Conservation (phyloP, 2,113 vertebrate genomes). For the Tragelaphus buxtoni region DNA sequence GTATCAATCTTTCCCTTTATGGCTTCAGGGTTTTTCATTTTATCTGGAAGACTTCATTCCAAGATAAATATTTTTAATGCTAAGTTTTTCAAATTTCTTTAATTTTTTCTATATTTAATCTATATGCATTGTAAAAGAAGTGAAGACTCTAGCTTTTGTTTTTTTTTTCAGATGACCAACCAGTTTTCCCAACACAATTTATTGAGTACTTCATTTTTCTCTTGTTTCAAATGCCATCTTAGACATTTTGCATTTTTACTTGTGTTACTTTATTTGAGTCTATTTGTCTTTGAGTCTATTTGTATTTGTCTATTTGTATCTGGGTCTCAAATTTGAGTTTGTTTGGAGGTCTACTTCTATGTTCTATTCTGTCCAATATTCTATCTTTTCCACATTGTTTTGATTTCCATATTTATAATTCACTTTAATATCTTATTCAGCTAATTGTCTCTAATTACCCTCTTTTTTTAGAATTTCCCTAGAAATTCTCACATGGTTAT, state of each 20-base stretch:
- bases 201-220: too few species aligned
- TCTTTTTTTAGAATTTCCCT: not conserved
- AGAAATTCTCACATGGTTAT: not conserved
- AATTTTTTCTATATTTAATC: not conserved
- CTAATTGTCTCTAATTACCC: not conserved
- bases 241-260: too few species aligned
- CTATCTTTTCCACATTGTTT: not conserved
- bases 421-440: not conserved
- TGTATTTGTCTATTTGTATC: too few species aligned
- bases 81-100: not conserved
- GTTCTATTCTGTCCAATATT: not conserved
- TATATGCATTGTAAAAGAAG: not conserved
- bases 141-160: not conserved
- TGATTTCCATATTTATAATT: not conserved
- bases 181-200: too few species aligned
- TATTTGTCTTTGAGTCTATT: too few species aligned
- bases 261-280: too few species aligned
- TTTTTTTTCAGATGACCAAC: too few species aligned
- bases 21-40: not conserved
- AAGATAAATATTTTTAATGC: not conserved
- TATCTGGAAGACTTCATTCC: not conserved
- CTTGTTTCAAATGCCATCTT: too few species aligned
- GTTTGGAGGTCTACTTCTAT: not conserved
- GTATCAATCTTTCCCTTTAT: not conserved
- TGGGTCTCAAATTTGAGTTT: not conserved